A percentile compares a stretch with the other conserved stretches of the same genome.
phyloP scores from a whole-genome alignment of 2,797 vertebrate species.

The Prionace glauca region DNA sequence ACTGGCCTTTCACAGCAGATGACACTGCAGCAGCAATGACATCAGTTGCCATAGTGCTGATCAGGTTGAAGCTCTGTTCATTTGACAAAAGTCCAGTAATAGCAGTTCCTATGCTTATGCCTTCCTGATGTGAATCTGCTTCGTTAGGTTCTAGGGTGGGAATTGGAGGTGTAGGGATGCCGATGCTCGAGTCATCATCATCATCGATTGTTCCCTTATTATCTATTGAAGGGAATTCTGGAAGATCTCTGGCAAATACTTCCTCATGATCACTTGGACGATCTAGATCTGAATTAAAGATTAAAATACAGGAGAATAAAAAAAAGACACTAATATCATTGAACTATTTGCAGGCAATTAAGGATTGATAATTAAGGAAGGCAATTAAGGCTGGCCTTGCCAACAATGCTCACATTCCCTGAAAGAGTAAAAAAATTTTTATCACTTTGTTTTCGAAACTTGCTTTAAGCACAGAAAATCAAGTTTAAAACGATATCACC shows the following conservation, averaged over 20 bases:
- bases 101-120: slow-evolving; percentile 40
- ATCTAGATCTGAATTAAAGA: slow-evolving; percentile 71
- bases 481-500: background rate
- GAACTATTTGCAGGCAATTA: background rate
- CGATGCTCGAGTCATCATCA: slow-evolving; percentile 74
- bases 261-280: slow-evolving; percentile 74
- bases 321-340: background rate
- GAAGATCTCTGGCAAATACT: slow-evolving; percentile 71
- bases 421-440: background rate
- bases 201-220: slow-evolving; percentile 69
- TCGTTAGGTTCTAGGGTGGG: slow-evolving; percentile 49
- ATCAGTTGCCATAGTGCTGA: slow-evolving; percentile 72
- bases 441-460: background rate
- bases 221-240: slow-evolving; percentile 84
- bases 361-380: background rate
- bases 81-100: slow-evolving; percentile 53
- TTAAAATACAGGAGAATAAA: slow-evolving; percentile 19
- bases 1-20: slow-evolving; percentile 78
- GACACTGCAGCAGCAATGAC: slow-evolving; percentile 75
- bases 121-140: slow-evolving; percentile 10
- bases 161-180: slow-evolving; percentile 55
- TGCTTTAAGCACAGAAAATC: background rate
- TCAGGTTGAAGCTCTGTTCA: slow-evolving; percentile 65
- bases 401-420: background rate
- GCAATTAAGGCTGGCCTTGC: background rate